Evolutionary conservation across 2,113 vertebrate genomes (phyloP).

Genomic region (Tupaia chinensis): DNA sequence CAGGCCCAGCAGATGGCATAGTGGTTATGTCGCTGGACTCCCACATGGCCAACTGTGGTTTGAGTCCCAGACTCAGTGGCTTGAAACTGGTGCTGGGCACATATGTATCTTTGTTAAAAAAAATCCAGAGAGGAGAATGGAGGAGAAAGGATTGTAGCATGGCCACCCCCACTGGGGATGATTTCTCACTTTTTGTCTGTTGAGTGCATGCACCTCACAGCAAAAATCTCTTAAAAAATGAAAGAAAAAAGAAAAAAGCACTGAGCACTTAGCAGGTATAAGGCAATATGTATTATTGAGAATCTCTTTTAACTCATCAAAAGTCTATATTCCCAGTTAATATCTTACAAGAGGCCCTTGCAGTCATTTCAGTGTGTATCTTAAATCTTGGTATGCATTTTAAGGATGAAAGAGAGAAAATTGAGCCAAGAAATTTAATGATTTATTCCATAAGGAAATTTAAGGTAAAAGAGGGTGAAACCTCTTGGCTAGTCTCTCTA

Average conservation of each 20-base stretch:
- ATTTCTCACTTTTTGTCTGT: too few species aligned
- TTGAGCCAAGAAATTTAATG: slow-evolving; percentile 43
- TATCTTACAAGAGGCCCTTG: slow-evolving; percentile 18
- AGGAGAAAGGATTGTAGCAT: too few species aligned
- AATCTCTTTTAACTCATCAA: slow-evolving; percentile 40
- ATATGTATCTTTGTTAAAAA: too few species aligned
- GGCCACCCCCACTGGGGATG: too few species aligned
- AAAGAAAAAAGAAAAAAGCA: background rate
- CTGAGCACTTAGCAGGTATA: background rate
- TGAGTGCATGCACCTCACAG: too few species aligned
- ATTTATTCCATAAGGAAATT: slow-evolving; percentile 26
- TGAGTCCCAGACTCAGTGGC: too few species aligned
- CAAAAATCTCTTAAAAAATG: too few species aligned
- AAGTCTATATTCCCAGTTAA: slow-evolving; percentile 42
- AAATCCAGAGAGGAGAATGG: too few species aligned
- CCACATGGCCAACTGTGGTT: too few species aligned
- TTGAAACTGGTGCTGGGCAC: too few species aligned
- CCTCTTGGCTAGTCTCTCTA: background rate
- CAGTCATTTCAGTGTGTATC: slow-evolving; percentile 58
- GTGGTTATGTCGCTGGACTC: too few species aligned
- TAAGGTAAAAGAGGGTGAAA: slow-evolving; percentile 12
- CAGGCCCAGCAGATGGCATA: too few species aligned
- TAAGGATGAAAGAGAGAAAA: slow-evolving; percentile 70
- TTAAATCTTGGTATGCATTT: slow-evolving; percentile 54
- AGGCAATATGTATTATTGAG: slow-evolving; percentile 34